Percentiles rank a stretch among this genome's conserved stretches.
These are phyloP conservation scores for Rhogogaster chlorosoma DNA, from an alignment of 2,888 invertebrate genomes.

Conservation along the genomic window DNA sequence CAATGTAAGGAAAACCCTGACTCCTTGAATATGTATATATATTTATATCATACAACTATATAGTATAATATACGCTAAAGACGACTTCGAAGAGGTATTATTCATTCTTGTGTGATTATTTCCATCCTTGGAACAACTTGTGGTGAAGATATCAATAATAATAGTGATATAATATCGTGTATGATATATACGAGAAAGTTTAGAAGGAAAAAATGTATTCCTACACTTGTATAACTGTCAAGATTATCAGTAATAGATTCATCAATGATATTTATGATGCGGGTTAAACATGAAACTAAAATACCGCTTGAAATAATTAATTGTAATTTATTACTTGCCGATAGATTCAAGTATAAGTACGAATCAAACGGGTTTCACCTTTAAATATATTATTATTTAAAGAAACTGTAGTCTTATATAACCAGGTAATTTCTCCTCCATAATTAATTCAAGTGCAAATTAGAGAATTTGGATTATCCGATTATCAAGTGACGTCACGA, in stretches of 20 bases:
- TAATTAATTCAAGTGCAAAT: background rate
- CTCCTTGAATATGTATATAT: background rate
- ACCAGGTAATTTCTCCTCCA: background rate
- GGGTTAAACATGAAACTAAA: background rate
- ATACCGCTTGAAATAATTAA: too few species aligned
- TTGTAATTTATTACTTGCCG: too few species aligned
- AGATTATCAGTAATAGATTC: background rate
- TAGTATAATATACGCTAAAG: background rate
- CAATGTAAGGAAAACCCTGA: too few species aligned
- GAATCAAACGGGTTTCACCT: too few species aligned
- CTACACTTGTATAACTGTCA: background rate
- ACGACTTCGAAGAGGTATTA: background rate
- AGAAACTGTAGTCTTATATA: too few species aligned
- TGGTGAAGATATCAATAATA: background rate
- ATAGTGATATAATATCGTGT: background rate
- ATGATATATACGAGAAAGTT: background rate
- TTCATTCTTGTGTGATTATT: background rate
- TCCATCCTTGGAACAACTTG: background rate
- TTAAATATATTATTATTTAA: too few species aligned
- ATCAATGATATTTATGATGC: background rate
- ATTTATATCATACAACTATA: too few species aligned
- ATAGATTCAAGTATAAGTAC: too few species aligned
- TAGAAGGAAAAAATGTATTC: background rate
- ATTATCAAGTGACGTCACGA: background rate
- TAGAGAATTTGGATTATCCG: background rate